Conservation (phyloP, 2,113 vertebrate genomes). For the Petrocephalus zakoni region DNA sequence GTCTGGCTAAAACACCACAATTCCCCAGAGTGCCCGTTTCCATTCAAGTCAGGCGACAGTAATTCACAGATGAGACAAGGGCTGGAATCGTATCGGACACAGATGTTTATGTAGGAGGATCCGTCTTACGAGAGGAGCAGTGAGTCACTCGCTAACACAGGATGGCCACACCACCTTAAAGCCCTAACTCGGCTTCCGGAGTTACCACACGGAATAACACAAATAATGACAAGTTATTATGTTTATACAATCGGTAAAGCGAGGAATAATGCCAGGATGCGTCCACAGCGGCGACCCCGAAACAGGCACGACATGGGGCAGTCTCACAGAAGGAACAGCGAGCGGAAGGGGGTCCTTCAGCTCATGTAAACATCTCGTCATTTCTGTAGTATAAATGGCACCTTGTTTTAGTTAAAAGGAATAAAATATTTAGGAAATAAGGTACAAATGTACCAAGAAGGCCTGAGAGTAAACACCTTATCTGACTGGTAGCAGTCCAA, state of each 20-base stretch:
- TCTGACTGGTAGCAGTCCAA: not conserved
- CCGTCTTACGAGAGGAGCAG: no score
- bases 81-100: not conserved
- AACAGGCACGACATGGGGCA: not conserved
- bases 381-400: not conserved
- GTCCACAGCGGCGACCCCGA: not conserved
- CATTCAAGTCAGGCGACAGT: not conserved
- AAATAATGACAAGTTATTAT: not conserved
- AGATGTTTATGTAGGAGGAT: not conserved
- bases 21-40: not conserved
- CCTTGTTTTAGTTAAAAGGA: not conserved
- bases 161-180: not conserved
- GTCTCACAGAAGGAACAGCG: not conserved
- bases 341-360: not conserved
- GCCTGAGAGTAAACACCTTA: not conserved
- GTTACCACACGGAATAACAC: not conserved
- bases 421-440: not conserved
- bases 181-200: not conserved
- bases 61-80: not conserved
- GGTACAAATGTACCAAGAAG: not conserved
- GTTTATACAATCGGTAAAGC: not conserved
- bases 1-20: not conserved
- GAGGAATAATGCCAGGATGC: not conserved
- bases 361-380: not conserved
- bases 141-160: not conserved